Conservation (phyloP, 2,888 invertebrate species). For the Drosophila seclusa region DNA sequence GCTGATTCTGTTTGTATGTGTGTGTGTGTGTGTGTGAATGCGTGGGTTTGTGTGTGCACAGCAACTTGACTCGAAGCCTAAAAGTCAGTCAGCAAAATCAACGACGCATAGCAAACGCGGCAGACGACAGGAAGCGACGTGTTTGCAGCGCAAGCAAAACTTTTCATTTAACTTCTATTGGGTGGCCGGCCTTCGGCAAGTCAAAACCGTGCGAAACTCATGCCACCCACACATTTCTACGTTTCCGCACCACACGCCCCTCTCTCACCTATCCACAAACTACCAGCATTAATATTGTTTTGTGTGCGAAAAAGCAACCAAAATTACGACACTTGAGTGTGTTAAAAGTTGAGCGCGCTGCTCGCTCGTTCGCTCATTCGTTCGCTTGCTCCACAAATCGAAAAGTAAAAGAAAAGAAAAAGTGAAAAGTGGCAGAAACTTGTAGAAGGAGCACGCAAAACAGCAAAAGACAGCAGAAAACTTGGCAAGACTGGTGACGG, state of each 20-base stretch:
- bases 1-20: constrained; percentile 2
- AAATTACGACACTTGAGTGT: constrained; percentile 83
- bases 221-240: constrained; percentile 16
- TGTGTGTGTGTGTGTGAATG: constrained; percentile 12
- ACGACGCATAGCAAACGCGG: constrained; percentile 73
- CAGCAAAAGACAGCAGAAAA: constrained; percentile 81
- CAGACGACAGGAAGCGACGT: constrained; percentile 81
- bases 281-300: constrained; percentile 82
- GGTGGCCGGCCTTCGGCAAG: constrained; percentile 34
- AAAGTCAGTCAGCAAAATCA: constrained; percentile 79
- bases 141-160: constrained; percentile 81
- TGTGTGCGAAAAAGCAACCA: constrained; percentile 81
- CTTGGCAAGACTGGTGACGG: constrained; percentile 68
- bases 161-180: constrained; percentile 80
- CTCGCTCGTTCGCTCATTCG: constrained; percentile 19
- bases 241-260: neutral
- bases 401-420: constrained; percentile 71
- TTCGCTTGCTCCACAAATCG: constrained; percentile 62
- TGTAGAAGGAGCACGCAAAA: constrained; percentile 71
- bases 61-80: constrained; percentile 73
- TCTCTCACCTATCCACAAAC: constrained; percentile 37
- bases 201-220: constrained; percentile 3
- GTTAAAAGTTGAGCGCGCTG: constrained; percentile 77
- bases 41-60: constrained; percentile 25
- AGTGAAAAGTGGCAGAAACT: constrained; percentile 75